A percentile compares a stretch with the other conserved stretches of the same genome.
phyloP scores from a whole-genome alignment of 2,113 vertebrate species.

The Haemorhous mexicanus region DNA sequence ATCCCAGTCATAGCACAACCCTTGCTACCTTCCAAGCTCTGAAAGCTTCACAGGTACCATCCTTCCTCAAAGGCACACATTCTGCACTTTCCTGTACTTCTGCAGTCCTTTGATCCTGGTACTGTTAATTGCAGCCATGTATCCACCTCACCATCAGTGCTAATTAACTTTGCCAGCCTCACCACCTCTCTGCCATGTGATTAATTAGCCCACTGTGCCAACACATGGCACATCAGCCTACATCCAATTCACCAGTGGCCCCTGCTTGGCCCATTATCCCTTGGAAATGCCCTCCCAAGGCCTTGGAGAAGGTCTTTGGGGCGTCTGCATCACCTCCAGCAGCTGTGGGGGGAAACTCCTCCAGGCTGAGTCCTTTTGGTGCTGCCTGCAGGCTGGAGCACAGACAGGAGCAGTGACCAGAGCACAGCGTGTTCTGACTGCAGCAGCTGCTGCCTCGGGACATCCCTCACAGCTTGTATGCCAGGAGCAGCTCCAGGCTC shows the following conservation, averaged over 20 bases:
- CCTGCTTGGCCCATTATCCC: background rate
- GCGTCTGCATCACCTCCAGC: background rate
- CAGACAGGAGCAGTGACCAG: background rate
- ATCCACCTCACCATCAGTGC: background rate
- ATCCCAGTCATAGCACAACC: background rate
- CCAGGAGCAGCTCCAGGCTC: background rate
- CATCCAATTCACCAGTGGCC: background rate
- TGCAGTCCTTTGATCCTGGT: background rate
- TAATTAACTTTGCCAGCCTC: conserved; percentile 4
- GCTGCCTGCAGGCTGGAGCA: background rate
- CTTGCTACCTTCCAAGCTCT: background rate
- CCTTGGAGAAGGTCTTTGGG: background rate
- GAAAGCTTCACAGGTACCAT: background rate
- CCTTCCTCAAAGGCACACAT: background rate
- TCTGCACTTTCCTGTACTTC: background rate
- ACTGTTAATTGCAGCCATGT: background rate
- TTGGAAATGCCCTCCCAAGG: background rate
- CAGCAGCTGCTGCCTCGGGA: background rate
- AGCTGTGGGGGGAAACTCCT: background rate
- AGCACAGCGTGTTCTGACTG: background rate
- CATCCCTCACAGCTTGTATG: background rate
- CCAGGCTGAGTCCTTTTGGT: background rate
- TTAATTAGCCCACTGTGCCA: background rate
- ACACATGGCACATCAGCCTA: background rate
- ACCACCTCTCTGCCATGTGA: background rate